Conservation (phyloP, 2,113 vertebrate species). For the Actinemys pallida region DNA sequence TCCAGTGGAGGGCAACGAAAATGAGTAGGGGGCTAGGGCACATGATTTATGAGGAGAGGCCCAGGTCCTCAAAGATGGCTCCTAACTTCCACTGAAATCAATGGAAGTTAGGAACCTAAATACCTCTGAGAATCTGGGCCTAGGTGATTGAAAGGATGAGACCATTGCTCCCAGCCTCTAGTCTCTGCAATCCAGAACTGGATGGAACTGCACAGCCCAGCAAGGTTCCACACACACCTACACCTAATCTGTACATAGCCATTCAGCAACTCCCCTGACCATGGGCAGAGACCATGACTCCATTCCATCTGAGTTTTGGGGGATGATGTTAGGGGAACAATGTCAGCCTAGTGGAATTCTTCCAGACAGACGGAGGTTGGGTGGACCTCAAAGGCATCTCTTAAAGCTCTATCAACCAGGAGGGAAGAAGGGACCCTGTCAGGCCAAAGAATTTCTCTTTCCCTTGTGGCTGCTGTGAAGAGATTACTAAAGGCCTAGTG, state of each 20-base stretch:
- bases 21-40: too few relatives aligned
- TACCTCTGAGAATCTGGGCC: background rate
- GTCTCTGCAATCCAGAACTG: background rate
- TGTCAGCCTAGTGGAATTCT: background rate
- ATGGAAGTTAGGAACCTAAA: background rate
- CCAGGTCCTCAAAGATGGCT: background rate
- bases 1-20: too few relatives aligned
- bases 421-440: background rate
- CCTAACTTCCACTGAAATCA: background rate
- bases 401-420: background rate
- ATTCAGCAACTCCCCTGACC: background rate
- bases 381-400: background rate
- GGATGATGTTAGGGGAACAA: background rate
- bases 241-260: background rate
- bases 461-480: background rate
- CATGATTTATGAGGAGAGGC: background rate
- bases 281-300: background rate
- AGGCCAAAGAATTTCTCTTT: background rate
- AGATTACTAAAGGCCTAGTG: conserved; percentile 36
- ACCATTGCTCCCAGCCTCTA: background rate
- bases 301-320: background rate
- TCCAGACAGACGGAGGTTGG: too few relatives aligned
- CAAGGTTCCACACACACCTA: background rate
- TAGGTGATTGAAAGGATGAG: background rate
- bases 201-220: background rate